Evolutionary conservation across 2,113 vertebrate genomes (phyloP), one percentile per base, ranked within the genome.

Genomic region (Zootoca vivipara): DNA sequence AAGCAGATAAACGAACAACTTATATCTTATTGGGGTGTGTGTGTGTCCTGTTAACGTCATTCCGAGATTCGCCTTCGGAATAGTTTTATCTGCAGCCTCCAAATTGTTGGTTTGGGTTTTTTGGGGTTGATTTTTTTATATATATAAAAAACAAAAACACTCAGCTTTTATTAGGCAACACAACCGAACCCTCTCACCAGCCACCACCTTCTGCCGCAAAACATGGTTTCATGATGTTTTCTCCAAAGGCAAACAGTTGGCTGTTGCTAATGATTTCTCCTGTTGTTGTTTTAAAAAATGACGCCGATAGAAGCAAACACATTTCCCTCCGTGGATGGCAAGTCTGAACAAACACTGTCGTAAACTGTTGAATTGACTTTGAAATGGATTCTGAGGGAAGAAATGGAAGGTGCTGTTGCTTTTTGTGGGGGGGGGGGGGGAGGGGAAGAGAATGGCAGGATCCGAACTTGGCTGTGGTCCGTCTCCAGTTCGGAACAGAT

Each of bases 301-400:
- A 0, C 33, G 40, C 95, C 97, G 97, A 96, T 97, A 97, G 96
- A 96, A 97, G 97, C 97, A 95, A 52, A 97, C 97, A 97, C 96
- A 96, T 97, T 97, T 97, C 97, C 97, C 96, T 97, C 95, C 96
- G 96, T 97, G 97, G 97, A 97, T 97, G 96, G 97, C 97, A 97
- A 97, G 96, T 97, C 96, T 96, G 96, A 97, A 97, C 97, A 97
- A 97, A 97, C 97, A 97, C 96, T 97, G 97, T 95, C 95, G 96
- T 95, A 97, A 97, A 97, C 96, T 96, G 97, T 97, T 97, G 97
- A 96, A 97, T 96, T 97, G 96, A 97, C 97, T 98, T 97, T 97
- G 97, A 97, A 98, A 97, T 97, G 96, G 97, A 97, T 97, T 97
- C 97, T 3, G 33, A 80, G 72, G 24, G 46, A 65, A 81, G 70